A percentile compares a stretch with the other conserved stretches of the same genome.
phyloP scores from a whole-genome alignment of 2,113 vertebrate species.

The Ciconia stormi region DNA sequence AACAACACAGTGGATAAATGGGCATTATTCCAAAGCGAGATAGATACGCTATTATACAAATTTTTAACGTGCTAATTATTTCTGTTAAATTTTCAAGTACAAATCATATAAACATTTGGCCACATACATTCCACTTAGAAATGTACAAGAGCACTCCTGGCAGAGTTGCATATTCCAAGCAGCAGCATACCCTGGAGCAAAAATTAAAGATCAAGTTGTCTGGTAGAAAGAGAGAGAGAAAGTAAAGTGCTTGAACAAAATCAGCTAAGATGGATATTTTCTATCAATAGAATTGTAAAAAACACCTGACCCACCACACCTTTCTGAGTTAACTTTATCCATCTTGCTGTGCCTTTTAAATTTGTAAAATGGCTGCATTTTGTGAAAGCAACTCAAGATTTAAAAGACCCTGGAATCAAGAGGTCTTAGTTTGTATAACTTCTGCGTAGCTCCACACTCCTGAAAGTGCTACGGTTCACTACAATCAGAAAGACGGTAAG shows the following conservation, averaged over 20 bases:
- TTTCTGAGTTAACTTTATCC: background rate
- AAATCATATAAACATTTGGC: background rate
- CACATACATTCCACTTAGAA: background rate
- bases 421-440: background rate
- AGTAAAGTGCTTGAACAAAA: background rate
- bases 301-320: background rate
- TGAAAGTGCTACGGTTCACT: background rate
- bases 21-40: background rate
- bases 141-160: background rate
- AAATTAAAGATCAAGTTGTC: background rate
- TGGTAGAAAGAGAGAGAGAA: background rate
- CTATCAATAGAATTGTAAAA: background rate
- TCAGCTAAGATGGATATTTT: background rate
- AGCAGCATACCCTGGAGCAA: background rate
- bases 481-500: background rate
- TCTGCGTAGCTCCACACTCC: background rate
- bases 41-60: background rate
- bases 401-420: background rate
- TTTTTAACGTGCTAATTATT: background rate
- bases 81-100: background rate
- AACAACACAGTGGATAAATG: background rate
- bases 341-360: background rate
- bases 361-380: background rate
- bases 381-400: background rate
- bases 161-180: background rate